Conservation (phyloP, 2,888 invertebrate species). For the Odontocolon sp. region DNA sequence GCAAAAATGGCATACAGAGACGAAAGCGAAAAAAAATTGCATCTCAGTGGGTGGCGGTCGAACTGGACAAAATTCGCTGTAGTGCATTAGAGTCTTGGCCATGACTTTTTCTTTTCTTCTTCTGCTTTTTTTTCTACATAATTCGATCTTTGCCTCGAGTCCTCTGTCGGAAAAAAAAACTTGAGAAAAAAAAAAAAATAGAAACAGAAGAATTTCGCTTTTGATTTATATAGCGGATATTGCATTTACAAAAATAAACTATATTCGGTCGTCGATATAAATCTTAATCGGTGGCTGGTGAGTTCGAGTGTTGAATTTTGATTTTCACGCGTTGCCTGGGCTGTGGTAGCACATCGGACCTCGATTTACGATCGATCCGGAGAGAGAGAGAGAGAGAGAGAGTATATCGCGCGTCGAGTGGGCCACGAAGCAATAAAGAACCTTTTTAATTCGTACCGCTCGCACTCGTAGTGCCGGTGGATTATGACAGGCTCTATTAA, state of each 20-base stretch:
- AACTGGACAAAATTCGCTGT: conserved; percentile 36
- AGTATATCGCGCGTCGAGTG: conserved; percentile 49
- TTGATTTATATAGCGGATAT: too few relatives aligned
- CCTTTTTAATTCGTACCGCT: conserved; percentile 26
- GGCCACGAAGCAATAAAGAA: conserved; percentile 40
- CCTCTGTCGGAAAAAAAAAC: neutral
- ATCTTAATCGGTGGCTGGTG: conserved; percentile 26
- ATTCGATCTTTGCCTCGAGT: neutral
- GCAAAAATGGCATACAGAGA: neutral
- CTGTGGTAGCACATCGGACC: conserved; percentile 19
- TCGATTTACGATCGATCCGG: conserved; percentile 56
- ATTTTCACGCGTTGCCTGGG: conserved; percentile 25
- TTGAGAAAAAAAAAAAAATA: too few relatives aligned
- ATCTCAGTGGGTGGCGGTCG: conserved; percentile 49
- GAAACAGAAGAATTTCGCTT: too few relatives aligned
- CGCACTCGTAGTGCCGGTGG: conserved; percentile 1
- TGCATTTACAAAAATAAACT: conserved; percentile 34
- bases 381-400: conserved; percentile 39
- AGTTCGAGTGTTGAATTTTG: conserved; percentile 34
- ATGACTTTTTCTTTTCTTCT: neutral
- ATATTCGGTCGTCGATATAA: conserved; percentile 31
- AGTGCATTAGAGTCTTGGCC: conserved; percentile 48
- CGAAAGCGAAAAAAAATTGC: conserved; percentile 47
- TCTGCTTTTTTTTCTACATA: neutral
- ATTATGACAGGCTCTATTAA: conserved; percentile 46